Evolutionary conservation across 2,797 vertebrate species (phyloP).

Genomic region (Eupleurogrammus muticus): DNA sequence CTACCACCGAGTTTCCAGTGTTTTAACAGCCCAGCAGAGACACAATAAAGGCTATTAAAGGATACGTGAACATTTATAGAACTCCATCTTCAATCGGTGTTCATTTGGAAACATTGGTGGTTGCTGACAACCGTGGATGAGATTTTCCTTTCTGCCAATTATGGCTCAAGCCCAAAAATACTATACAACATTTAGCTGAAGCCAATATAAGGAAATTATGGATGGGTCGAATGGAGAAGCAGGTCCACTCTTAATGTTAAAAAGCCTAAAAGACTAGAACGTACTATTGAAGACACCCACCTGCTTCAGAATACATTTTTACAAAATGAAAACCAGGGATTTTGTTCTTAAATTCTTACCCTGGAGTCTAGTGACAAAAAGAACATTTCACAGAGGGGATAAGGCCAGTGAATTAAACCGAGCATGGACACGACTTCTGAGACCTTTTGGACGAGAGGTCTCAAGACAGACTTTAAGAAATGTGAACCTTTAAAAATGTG

Average conservation of each 20-base stretch:
- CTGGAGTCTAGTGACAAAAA: background rate
- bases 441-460: background rate
- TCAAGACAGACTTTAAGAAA: too few relatives aligned
- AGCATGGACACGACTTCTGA: too few relatives aligned
- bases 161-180: background rate
- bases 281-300: background rate
- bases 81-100: background rate
- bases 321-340: background rate
- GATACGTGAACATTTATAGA: too few relatives aligned
- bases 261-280: background rate
- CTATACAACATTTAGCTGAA: background rate
- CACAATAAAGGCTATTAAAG: background rate
- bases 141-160: too few relatives aligned
- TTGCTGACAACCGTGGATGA: too few relatives aligned
- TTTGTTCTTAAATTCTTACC: background rate
- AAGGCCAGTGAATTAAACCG: too few relatives aligned
- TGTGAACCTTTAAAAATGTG: too few relatives aligned
- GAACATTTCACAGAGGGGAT: background rate
- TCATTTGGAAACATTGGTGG: too few relatives aligned
- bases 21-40: background rate
- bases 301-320: too few relatives aligned
- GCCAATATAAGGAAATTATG: background rate
- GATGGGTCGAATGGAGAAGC: background rate
- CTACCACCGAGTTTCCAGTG: background rate
- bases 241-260: background rate